phyloP scores from a whole-genome alignment of 2,797 vertebrate species.

The Sebastes elongatus region DNA sequence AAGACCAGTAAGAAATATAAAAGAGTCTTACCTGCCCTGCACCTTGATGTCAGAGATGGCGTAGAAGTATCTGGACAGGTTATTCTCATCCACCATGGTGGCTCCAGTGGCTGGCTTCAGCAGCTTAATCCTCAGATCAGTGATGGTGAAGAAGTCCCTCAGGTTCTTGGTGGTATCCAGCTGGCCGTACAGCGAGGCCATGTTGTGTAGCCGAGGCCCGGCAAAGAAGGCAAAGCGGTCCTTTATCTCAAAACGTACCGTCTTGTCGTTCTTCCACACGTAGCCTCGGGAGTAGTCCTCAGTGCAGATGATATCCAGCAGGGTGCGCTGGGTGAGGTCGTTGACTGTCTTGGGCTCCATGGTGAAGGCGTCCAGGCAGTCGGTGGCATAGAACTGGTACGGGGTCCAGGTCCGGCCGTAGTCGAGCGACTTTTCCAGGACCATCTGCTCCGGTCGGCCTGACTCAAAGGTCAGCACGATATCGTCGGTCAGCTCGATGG shows the following conservation, averaged over 20 bases:
- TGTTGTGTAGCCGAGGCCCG: slow-evolving; percentile 94
- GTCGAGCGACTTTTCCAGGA: slow-evolving; percentile 96
- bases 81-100: slow-evolving; percentile 95
- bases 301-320: slow-evolving; percentile 98
- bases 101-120: slow-evolving; percentile 95
- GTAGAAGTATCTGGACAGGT: slow-evolving; percentile 97
- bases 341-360: slow-evolving; percentile 96
- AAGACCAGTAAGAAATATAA: not conserved
- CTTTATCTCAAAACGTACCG: slow-evolving; percentile 97
- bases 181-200: slow-evolving; percentile 98
- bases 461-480: slow-evolving; percentile 97
- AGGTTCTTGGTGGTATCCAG: slow-evolving; percentile 98
- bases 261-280: slow-evolving; percentile 95
- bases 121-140: slow-evolving; percentile 94
- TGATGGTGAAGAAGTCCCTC: slow-evolving; percentile 98
- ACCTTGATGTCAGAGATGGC: slow-evolving; percentile 98
- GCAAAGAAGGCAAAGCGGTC: slow-evolving; percentile 97
- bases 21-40: slow-evolving; percentile 92
- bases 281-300: slow-evolving; percentile 98
- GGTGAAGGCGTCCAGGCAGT: slow-evolving; percentile 96
- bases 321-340: slow-evolving; percentile 92
- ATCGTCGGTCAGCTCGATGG: slow-evolving; percentile 96
- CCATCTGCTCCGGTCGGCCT: slow-evolving; percentile 97
- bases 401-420: slow-evolving; percentile 97
- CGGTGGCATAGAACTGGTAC: slow-evolving; percentile 97